Conservation (phyloP, 2,797 vertebrate species). For the Acanthiza pusilla region DNA sequence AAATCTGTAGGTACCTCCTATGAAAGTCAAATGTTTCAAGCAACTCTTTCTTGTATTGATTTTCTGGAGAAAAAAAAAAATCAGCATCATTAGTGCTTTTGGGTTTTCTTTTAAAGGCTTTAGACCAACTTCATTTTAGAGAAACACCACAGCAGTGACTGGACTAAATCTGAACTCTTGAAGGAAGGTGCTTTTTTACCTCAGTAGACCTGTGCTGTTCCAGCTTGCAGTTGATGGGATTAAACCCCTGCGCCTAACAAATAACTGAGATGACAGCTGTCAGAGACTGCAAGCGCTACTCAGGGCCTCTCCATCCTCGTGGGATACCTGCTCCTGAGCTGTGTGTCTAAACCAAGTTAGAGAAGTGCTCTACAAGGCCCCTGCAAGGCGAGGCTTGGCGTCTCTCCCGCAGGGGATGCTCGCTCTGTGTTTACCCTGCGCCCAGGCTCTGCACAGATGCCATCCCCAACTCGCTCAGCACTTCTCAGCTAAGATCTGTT, state of each 20-base stretch:
- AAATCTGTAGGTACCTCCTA: neutral
- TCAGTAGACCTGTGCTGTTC: neutral
- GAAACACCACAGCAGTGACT: neutral
- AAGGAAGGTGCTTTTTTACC: neutral
- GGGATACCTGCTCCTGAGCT: neutral
- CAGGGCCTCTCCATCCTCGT: neutral
- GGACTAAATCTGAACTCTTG: neutral
- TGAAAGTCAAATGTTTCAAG: constrained; percentile 4
- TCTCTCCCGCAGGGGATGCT: neutral
- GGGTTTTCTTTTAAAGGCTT: neutral
- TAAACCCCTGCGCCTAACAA: neutral
- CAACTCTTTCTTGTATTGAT: neutral
- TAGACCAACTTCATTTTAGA: neutral
- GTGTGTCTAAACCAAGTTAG: neutral
- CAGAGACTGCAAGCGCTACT: neutral
- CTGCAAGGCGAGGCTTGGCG: neutral
- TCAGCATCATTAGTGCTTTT: neutral
- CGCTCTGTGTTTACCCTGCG: neutral
- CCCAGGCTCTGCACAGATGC: neutral
- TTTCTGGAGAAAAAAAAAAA: neutral
- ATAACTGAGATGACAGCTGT: neutral
- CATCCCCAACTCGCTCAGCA: neutral
- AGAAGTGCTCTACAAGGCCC: neutral
- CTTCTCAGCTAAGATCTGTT: neutral
- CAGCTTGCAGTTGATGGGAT: neutral